phyloP scores from a whole-genome alignment of 2,113 vertebrate species.

The Motacilla tschutschensis region DNA sequence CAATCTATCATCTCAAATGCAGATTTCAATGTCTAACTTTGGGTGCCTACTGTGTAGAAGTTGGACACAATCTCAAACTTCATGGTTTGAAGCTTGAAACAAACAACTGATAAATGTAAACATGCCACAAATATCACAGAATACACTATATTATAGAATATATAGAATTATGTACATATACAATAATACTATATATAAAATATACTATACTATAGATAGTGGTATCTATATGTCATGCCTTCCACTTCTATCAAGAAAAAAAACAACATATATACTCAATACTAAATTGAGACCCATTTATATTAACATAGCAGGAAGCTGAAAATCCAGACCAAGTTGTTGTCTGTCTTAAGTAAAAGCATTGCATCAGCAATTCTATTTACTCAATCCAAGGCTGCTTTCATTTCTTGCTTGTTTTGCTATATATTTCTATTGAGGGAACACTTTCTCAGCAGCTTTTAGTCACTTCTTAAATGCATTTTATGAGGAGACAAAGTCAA shows the following conservation, averaged over 20 bases:
- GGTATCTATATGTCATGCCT: background rate
- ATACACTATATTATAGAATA: background rate
- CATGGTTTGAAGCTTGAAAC: background rate
- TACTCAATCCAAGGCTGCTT: conserved; percentile 52
- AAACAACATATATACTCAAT: background rate
- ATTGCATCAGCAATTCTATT: conserved; percentile 65
- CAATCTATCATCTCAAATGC: background rate
- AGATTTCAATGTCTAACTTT: background rate
- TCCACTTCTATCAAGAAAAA: conserved; percentile 18
- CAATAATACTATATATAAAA: too few species aligned
- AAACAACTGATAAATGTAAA: background rate
- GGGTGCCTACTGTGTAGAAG: background rate
- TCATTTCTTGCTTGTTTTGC: conserved; percentile 68
- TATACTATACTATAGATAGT: background rate
- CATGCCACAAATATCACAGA: background rate
- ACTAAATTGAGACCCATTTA: conserved; percentile 53
- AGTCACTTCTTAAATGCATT: conserved; percentile 73
- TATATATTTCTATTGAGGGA: conserved; percentile 70
- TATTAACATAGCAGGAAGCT: conserved; percentile 58
- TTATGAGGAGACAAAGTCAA: conserved; percentile 80
- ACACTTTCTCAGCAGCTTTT: conserved; percentile 77
- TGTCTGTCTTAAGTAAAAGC: conserved; percentile 64
- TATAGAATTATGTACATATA: too few species aligned
- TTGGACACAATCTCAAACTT: background rate
- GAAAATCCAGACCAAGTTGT: conserved; percentile 44